Percentiles rank a stretch among this genome's conserved stretches.
phyloP scores from a whole-genome alignment of 2,113 vertebrate genomes.

The Puntigrus tetrazona region DNA sequence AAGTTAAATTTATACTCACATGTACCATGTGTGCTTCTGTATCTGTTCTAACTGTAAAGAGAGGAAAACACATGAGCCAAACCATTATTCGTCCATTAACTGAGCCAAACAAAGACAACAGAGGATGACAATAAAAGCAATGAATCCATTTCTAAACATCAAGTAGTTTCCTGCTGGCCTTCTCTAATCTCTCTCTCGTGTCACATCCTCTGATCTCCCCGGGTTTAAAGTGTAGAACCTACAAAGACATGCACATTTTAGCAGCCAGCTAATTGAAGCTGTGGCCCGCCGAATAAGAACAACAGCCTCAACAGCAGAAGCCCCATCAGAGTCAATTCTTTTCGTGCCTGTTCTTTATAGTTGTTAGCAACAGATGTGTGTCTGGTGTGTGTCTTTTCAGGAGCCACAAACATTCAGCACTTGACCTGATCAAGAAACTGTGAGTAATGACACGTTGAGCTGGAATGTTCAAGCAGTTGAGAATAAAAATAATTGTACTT shows the following conservation, averaged over 20 bases:
- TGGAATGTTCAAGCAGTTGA: background rate
- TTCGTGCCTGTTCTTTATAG: slow-evolving; percentile 4
- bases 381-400: background rate
- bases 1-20: slow-evolving; percentile 84
- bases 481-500: background rate
- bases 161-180: slow-evolving; percentile 33
- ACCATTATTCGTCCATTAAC: slow-evolving; percentile 7
- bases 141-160: slow-evolving; percentile 12
- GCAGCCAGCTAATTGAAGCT: slow-evolving; percentile 33
- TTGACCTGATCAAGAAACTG: background rate
- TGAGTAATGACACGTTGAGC: background rate
- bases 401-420: slow-evolving; percentile 2
- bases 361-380: slow-evolving; percentile 2
- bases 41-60: slow-evolving; percentile 95
- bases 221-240: slow-evolving; percentile 31
- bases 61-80: slow-evolving; percentile 30
- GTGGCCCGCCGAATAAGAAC: slow-evolving; percentile 14
- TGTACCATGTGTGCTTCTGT: slow-evolving; percentile 99
- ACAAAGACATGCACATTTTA: slow-evolving; percentile 26
- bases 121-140: slow-evolving; percentile 9
- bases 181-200: slow-evolving; percentile 29
- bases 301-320: background rate
- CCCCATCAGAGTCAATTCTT: slow-evolving; percentile 21
- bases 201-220: slow-evolving; percentile 36
- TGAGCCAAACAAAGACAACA: background rate